phyloP scores from a whole-genome alignment of 2,113 vertebrate species.

The Tragulus kanchil region DNA sequence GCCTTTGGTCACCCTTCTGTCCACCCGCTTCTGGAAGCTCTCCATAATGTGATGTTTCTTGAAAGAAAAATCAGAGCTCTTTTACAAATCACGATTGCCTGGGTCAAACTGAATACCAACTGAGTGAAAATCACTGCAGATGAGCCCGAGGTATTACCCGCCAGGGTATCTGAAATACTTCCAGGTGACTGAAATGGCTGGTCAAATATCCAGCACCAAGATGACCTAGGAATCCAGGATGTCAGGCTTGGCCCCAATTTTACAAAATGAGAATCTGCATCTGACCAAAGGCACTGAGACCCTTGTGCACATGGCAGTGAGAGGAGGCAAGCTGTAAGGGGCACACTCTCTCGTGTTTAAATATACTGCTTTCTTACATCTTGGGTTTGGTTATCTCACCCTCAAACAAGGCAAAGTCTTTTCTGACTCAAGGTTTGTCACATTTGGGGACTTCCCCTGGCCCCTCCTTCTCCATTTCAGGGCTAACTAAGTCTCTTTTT shows the following conservation, averaged over 20 bases:
- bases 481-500: background rate
- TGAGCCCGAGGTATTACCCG: background rate
- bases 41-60: background rate
- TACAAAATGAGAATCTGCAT: background rate
- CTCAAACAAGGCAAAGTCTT: background rate
- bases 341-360: background rate
- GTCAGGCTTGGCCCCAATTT: background rate
- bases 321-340: background rate
- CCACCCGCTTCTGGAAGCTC: background rate
- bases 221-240: background rate
- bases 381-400: background rate
- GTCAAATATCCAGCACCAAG: background rate
- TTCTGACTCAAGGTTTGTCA: background rate
- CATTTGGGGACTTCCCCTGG: background rate
- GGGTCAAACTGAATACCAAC: background rate
- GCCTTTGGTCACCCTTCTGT: background rate
- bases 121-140: background rate
- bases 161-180: background rate
- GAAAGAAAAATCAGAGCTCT: background rate
- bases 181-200: background rate
- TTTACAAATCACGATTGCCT: background rate
- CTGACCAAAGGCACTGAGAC: background rate
- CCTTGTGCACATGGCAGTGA: background rate
- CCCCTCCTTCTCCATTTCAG: background rate
- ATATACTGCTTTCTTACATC: background rate